Evolutionary conservation across 2,113 vertebrate species (phyloP).

Genomic region (Sander vitreus): DNA sequence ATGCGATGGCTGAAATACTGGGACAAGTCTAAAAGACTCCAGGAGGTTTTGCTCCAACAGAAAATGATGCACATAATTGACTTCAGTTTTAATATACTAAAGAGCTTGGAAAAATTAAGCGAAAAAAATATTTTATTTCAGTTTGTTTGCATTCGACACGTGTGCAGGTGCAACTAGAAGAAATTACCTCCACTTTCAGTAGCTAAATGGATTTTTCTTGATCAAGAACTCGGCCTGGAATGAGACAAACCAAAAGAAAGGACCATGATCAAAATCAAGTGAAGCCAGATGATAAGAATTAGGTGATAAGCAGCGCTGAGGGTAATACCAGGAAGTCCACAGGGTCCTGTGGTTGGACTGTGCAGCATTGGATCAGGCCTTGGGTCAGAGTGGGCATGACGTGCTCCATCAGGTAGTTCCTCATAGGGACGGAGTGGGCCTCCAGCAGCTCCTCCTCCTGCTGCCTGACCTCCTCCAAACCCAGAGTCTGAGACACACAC

Average conservation of each 20-base stretch:
- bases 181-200: not conserved
- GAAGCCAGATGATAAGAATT: not conserved
- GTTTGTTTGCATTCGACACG: not conserved
- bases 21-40: slow-evolving; percentile 18
- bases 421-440: slow-evolving; percentile 84
- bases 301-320: not conserved
- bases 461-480: slow-evolving; percentile 82
- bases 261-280: not conserved
- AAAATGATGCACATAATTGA: slow-evolving; percentile 16
- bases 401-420: slow-evolving; percentile 88
- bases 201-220: slow-evolving; percentile 70
- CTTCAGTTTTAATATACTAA: slow-evolving; percentile 1
- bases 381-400: slow-evolving; percentile 91
- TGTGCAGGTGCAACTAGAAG: not conserved
- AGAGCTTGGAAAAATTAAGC: not conserved
- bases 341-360: slow-evolving; percentile 87
- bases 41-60: not conserved
- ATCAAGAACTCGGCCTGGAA: slow-evolving; percentile 82
- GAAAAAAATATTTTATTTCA: not conserved
- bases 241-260: slow-evolving; percentile 9
- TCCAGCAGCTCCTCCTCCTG: slow-evolving; percentile 88
- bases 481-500: slow-evolving; percentile 78
- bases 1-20: slow-evolving; percentile 25
- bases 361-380: slow-evolving; percentile 90
- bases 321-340: slow-evolving; percentile 89